Base-by-base conservation (phyloP, 2,113 vertebrate genomes). In the Asarcornis scutulata region DNA sequence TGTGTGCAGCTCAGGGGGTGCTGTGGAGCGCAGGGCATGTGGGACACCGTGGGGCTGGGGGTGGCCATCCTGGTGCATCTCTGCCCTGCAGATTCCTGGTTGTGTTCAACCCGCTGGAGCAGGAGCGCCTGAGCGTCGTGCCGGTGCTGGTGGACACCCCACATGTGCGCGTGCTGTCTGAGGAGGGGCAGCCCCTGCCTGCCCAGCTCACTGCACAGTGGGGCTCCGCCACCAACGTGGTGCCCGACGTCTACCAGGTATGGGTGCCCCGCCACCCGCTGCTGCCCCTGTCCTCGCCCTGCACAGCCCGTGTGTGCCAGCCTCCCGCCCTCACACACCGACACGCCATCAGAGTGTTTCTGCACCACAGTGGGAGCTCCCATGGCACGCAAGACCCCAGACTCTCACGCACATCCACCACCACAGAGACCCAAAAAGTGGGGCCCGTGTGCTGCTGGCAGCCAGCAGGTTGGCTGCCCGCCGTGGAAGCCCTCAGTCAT, bases 61-160 rank as follows among this genome's bases (percentile, higher is more conserved):
- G 34, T 48, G 12, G 29, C 82, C 31, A 29, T 79, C 13, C 17
- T 22, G 7, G 18, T 63, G 46, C 63, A 31, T 44, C 12, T 7
- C 59, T 38, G 8, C 52, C 22, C 12, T 0, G 2, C 96, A 99
- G 99, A 96, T 99, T 98, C 50, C 91, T 99, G 96, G 99, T 99
- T 87, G 97, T 99, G 31, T 99, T 99, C 97, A 99, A 99, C 97
- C 98, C 99, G 0, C 90, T 99, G 79, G 99, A 99, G 87, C 99
- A 99, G 96, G 99, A 99, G 72, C 98, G 98, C 17, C 97, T 99
- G 94, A 99, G 98, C 1, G 38, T 98, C 10, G 98, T 99, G 83
- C 98, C 98, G 0, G 97, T 99, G 81, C 96, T 99, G 92, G 99
- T 99, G 91, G 98, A 98, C 97, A 98, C 98, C 0, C 98, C 98